Evolutionary conservation across 2,113 vertebrate genomes (phyloP).

Genomic region (Rhabdornis inornatus): DNA sequence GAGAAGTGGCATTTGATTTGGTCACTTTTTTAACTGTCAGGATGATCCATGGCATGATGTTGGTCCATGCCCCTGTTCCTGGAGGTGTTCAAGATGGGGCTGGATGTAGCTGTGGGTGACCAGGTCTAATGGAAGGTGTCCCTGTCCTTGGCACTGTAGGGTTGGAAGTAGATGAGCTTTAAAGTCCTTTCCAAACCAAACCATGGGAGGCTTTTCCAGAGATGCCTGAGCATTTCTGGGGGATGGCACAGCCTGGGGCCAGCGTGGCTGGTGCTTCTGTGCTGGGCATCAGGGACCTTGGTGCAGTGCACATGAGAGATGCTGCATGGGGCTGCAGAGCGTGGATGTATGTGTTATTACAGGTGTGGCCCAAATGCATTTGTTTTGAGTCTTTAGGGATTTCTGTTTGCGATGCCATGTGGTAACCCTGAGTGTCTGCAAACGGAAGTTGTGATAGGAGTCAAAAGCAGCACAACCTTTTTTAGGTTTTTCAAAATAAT

Average conservation of each 20-base stretch:
- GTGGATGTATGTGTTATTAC: accelerated
- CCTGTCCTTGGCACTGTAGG: background rate
- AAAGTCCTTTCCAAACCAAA: background rate
- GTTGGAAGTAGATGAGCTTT: background rate
- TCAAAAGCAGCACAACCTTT: background rate
- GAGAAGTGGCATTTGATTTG: background rate
- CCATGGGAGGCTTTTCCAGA: background rate
- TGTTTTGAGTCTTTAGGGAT: background rate
- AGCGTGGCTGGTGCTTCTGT: accelerated
- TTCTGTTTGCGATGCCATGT: background rate
- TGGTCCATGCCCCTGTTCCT: background rate
- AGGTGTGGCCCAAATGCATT: background rate
- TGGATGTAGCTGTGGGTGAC: background rate
- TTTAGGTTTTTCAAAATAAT: background rate
- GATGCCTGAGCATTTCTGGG: accelerated
- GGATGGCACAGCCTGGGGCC: background rate
- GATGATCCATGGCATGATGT: background rate
- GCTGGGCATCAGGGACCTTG: background rate
- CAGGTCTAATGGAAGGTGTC: background rate
- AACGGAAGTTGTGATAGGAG: background rate
- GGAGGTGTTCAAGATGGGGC: background rate
- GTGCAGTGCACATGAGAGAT: accelerated
- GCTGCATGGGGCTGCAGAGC: accelerated
- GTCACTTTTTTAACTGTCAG: background rate
- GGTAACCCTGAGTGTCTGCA: background rate